Base-by-base conservation (phyloP, 2,113 vertebrate species). In the Diadophis punctatus region DNA sequence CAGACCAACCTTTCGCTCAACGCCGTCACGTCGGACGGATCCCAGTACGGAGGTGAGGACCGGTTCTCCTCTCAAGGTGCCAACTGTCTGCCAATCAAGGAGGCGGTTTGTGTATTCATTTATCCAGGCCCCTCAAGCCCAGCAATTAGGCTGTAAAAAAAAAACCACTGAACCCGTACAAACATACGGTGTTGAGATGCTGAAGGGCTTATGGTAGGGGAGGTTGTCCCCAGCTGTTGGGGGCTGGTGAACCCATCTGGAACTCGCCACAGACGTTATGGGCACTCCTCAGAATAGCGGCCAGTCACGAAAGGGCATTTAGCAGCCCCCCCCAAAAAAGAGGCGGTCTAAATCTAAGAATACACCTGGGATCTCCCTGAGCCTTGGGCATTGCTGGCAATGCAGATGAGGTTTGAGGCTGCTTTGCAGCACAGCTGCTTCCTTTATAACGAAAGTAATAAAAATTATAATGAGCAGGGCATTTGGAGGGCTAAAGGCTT, bases 1-100 rank as follows among this genome's bases (percentile, higher is more conserved):
- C 97, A 96, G 74, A 99, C 99, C 49, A 99, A 98, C 93, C 97
- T 99, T 80, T 99, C 99, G 0, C 49, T 99, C 74, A 99, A 99
- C 0, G 98, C 99, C 0, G 52, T 99, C 85, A 99, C 98, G 0
- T 98, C 98, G 0, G 98, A 99, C 0, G 99, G 99, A 14, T 98
- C 99, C 85, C 98, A 95, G 94, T 98, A 99, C 0, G 99, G 99
- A 97, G 98, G 99, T 99, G 97, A 94, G 95, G 89, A 85, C 30
- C 12, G 8, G 1, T 0, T 9, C 39, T 58, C 27, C 39, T 7
- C 8, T 16, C 80, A 1, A 2, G 49, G 22, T 4, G 25, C 30
- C 39, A 0, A 56, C 30, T 5, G 16, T n/a, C 48, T 89, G 55
- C 88, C 27, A 11, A 27, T 39, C 51, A 5, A 46, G 46, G 49